These are phyloP conservation scores for Chlorops oryzae DNA, from an alignment of 1,140 invertebrate species.

Conservation along the genomic window DNA sequence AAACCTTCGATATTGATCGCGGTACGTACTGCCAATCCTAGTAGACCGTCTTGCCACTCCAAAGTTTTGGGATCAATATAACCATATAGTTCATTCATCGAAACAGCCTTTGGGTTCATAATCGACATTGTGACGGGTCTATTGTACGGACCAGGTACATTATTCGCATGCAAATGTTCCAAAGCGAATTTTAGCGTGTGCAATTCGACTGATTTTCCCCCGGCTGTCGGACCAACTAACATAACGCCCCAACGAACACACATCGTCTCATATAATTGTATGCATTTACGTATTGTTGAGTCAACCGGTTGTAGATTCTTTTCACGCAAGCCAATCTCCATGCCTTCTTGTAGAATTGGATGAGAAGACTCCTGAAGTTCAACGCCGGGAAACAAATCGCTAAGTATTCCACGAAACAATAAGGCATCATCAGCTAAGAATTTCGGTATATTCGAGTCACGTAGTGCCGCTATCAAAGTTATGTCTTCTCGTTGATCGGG, in stretches of 20 bases:
- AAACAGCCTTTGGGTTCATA: conserved; percentile 85
- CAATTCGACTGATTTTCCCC: conserved; percentile 68
- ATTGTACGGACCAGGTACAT: conserved; percentile 54
- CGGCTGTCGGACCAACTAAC: conserved; percentile 83
- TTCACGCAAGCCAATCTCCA: conserved; percentile 49
- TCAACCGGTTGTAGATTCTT: conserved; percentile 57
- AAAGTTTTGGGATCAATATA: conserved; percentile 76
- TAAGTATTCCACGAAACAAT: conserved; percentile 80
- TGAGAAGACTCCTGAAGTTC: conserved; percentile 73
- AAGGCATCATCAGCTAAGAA: conserved; percentile 80
- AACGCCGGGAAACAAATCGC: conserved; percentile 83
- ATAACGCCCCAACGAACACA: conserved; percentile 89
- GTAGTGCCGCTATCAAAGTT: conserved; percentile 72
- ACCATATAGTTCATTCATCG: conserved; percentile 83
- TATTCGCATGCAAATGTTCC: conserved; percentile 54
- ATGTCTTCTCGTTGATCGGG: conserved; percentile 76
- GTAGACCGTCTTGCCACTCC: conserved; percentile 85
- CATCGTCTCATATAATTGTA: conserved; percentile 87
- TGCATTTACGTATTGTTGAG: conserved; percentile 68
- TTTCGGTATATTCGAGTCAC: conserved; percentile 89
- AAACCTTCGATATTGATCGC: conserved; percentile 59
- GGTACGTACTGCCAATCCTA: conserved; percentile 63
- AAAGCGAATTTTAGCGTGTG: conserved; percentile 64
- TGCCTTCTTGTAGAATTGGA: conserved; percentile 59
- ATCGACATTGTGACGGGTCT: conserved; percentile 61